Evolutionary conservation across 2,888 invertebrate genomes (phyloP).

Genomic region (Oasisia sp.): DNA sequence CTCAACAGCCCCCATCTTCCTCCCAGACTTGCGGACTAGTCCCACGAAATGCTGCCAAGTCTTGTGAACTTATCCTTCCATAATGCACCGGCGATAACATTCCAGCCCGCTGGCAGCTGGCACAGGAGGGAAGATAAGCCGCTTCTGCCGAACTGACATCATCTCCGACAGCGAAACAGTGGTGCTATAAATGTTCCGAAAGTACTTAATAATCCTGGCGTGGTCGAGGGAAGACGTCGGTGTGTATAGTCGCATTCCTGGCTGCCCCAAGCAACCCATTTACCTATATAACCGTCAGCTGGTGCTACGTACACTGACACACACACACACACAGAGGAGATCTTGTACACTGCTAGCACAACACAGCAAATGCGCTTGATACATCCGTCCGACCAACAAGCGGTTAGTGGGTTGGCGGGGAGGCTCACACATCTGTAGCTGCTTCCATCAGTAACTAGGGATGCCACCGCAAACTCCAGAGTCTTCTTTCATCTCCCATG

Average conservation of each 20-base stretch:
- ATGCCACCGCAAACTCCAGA: neutral
- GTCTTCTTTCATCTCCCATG: neutral
- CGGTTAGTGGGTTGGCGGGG: neutral
- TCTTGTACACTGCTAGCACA: neutral
- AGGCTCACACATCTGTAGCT: neutral
- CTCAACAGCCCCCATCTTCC: neutral
- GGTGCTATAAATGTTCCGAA: neutral
- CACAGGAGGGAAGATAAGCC: neutral
- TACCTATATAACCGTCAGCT: neutral
- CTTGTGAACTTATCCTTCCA: neutral
- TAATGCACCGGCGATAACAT: neutral
- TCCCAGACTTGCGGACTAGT: neutral
- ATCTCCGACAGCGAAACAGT: neutral
- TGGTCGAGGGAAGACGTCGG: neutral
- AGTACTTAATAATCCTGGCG: neutral
- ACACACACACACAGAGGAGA: too few relatives aligned
- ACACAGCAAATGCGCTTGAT: constrained; percentile 4
- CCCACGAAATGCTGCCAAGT: neutral
- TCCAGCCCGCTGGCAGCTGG: neutral
- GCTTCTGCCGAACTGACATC: neutral
- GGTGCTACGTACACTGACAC: neutral
- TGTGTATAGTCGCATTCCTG: neutral
- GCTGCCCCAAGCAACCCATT: neutral
- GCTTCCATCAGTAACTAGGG: neutral
- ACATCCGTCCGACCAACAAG: neutral